These are phyloP conservation scores for Capreolus pygargus DNA, from an alignment of 2,113 vertebrate species.

Conservation along the genomic window DNA sequence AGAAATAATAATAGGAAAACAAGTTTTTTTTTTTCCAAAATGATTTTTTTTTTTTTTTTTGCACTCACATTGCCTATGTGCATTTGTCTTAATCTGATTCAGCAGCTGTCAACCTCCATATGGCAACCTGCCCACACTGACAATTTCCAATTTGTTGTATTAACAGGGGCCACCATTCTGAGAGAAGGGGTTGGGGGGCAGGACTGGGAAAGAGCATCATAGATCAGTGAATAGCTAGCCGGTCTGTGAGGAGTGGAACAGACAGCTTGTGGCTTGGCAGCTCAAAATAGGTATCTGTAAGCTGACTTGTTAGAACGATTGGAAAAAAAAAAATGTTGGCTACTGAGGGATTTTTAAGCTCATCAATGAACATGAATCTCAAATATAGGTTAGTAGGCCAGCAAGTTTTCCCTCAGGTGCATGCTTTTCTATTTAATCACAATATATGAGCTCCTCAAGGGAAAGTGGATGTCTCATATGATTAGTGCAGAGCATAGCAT, in stretches of 20 bases:
- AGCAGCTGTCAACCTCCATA: conserved; percentile 63
- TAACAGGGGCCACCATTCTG: conserved; percentile 17
- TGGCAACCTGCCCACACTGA: conserved; percentile 55
- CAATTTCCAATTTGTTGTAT: conserved; percentile 54
- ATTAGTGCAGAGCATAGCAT: conserved; percentile 27
- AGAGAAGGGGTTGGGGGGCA: neutral
- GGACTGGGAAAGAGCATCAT: neutral
- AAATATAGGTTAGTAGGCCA: conserved; percentile 73
- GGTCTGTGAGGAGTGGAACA: neutral
- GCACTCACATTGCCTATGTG: neutral
- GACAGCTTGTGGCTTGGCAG: neutral
- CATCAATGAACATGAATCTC: conserved; percentile 63
- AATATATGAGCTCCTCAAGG: conserved; percentile 56
- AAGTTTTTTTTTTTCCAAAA: neutral
- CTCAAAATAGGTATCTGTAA: neutral
- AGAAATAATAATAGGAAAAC: neutral
- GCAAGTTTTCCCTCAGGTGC: conserved; percentile 32
- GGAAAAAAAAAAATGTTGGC: neutral
- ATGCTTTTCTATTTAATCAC: conserved; percentile 67
- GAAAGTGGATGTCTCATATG: conserved; percentile 21
- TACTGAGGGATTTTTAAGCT: conserved; percentile 28
- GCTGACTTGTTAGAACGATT: neutral
- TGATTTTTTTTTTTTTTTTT: neutral
- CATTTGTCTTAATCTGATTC: conserved; percentile 62
- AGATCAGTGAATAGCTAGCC: neutral